Percentiles rank a stretch among this genome's conserved stretches.
These are phyloP conservation scores for Plectropomus leopardus DNA, from an alignment of 2,113 vertebrate genomes.

Conservation along the genomic window DNA sequence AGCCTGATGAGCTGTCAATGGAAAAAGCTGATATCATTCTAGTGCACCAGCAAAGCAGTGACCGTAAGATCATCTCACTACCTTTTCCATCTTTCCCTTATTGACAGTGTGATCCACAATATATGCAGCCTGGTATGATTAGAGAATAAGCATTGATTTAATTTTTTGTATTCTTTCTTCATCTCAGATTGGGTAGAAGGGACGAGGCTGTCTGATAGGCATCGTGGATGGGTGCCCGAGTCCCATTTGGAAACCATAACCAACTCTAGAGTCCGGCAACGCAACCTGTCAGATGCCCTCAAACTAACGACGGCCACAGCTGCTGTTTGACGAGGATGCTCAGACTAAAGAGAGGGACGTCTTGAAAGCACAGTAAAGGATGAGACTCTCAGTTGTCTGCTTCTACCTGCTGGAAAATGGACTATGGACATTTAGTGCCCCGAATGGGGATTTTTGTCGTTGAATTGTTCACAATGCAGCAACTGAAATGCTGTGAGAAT, in stretches of 20 bases:
- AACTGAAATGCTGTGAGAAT: constrained; percentile 20
- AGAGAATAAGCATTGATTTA: neutral
- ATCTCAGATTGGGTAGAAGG: constrained; percentile 94
- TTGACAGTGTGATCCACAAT: neutral
- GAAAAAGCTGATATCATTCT: constrained; percentile 96
- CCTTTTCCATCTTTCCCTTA: neutral
- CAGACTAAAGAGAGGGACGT: neutral
- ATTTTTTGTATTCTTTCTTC: constrained; percentile 11
- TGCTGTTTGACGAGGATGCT: constrained; percentile 57
- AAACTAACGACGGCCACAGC: constrained; percentile 91
- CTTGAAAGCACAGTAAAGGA: neutral
- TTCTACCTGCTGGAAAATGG: constrained; percentile 13
- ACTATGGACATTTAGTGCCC: constrained; percentile 27
- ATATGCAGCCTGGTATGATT: neutral
- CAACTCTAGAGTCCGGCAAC: constrained; percentile 86
- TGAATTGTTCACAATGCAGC: constrained; percentile 11
- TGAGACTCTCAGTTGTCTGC: neutral
- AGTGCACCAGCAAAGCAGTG: constrained; percentile 91
- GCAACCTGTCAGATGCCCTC: constrained; percentile 92
- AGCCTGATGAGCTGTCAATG: constrained; percentile 94
- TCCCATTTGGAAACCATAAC: constrained; percentile 91
- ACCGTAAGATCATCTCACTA: constrained; percentile 85
- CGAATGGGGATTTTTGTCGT: constrained; percentile 13
- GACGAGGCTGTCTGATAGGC: constrained; percentile 91
- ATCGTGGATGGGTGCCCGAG: constrained; percentile 92